These are phyloP conservation scores for Dreissena polymorpha DNA, from an alignment of 1,140 invertebrate species.

Conservation along the genomic window DNA sequence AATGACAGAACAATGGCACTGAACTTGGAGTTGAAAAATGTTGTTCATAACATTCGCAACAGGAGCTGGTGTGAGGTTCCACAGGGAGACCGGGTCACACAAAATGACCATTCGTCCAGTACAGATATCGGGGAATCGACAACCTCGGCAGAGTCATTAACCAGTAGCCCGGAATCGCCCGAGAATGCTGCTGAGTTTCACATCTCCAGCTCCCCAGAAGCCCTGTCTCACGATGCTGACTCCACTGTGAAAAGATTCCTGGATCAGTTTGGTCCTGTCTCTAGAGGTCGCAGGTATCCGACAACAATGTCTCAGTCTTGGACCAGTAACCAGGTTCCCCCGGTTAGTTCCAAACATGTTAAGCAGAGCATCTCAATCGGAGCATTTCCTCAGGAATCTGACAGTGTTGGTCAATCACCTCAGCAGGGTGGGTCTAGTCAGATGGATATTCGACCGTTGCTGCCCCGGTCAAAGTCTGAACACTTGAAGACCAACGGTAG, in stretches of 20 bases:
- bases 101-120: conserved; percentile 29
- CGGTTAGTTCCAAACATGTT: background rate
- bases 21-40: conserved; percentile 46
- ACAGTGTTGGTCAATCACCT: background rate
- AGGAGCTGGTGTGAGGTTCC: conserved; percentile 5
- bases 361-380: conserved; percentile 41
- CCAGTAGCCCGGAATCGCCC: conserved; percentile 40
- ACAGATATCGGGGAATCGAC: conserved; percentile 45
- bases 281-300: conserved; percentile 37
- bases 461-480: conserved; percentile 47
- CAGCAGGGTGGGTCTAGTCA: background rate
- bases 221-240: conserved; percentile 33
- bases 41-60: conserved; percentile 31
- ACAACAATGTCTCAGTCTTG: conserved; percentile 51
- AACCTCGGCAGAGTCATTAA: conserved; percentile 43
- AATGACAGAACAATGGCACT: conserved; percentile 14
- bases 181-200: background rate
- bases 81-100: background rate
- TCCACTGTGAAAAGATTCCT: conserved; percentile 37
- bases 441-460: background rate
- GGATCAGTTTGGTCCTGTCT: conserved; percentile 43
- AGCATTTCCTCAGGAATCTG: conserved; percentile 23
- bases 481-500: conserved; percentile 55
- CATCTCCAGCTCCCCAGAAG: background rate
- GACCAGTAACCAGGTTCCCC: conserved; percentile 33